Conservation (phyloP, 2,113 vertebrate genomes). For the Saguinus midas region DNA sequence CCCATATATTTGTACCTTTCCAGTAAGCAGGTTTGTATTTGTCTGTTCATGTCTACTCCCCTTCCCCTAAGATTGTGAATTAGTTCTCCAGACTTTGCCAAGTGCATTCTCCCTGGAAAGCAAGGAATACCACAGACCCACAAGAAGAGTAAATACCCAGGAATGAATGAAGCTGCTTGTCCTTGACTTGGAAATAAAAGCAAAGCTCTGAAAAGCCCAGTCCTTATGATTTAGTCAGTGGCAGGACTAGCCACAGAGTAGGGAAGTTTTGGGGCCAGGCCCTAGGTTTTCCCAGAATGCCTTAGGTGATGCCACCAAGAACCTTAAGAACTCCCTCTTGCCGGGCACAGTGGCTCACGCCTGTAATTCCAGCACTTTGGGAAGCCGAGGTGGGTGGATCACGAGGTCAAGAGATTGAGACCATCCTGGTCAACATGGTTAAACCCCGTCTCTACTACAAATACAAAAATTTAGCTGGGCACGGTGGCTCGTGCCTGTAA, state of each 20-base stretch:
- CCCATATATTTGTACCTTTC: not conserved
- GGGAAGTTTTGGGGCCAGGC: not conserved
- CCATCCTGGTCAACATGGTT: no score
- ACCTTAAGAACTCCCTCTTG: not conserved
- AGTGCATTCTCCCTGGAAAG: not conserved
- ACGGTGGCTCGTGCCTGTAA: no score
- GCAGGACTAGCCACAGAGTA: not conserved
- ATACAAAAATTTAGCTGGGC: no score
- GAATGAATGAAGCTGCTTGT: not conserved
- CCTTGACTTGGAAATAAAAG: conserved; percentile 69
- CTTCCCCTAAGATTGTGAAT: not conserved
- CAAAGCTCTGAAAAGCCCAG: conserved; percentile 19
- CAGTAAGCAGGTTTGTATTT: not conserved
- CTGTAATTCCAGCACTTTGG: no score
- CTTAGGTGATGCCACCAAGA: not conserved
- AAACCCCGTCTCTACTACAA: no score
- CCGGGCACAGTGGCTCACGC: no score
- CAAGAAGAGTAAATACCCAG: not conserved
- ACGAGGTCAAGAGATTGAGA: no score
- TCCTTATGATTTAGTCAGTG: not conserved
- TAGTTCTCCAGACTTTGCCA: not conserved
- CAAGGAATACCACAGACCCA: not conserved
- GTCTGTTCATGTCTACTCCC: not conserved
- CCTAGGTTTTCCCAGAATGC: not conserved
- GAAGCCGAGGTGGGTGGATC: no score